These are phyloP conservation scores for Pollenia griseotomentosa DNA, from an alignment of 2,888 invertebrate genomes.

Conservation along the genomic window DNA sequence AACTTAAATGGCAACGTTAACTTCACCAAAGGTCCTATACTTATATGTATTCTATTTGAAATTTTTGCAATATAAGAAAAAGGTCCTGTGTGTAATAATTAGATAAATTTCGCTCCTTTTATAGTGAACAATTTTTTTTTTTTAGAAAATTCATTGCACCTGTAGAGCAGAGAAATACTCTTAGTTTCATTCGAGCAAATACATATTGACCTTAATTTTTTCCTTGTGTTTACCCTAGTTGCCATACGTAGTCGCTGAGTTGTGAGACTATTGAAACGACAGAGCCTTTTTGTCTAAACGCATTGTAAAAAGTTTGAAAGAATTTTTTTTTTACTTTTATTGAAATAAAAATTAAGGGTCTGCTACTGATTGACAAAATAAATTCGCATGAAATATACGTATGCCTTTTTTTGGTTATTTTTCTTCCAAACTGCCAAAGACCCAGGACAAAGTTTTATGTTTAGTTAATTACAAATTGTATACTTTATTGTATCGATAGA, in stretches of 20 bases:
- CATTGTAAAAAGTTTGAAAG: too few species aligned
- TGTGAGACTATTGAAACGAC: background rate
- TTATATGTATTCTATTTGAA: background rate
- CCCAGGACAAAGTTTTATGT: background rate
- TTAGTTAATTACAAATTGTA: background rate
- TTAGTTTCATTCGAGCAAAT: constrained; percentile 40
- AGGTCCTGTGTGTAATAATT: constrained; percentile 17
- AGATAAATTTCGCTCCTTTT: background rate
- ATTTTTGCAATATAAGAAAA: constrained; percentile 18
- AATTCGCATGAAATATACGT: constrained; percentile 1
- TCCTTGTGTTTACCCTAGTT: background rate
- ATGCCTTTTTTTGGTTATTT: background rate
- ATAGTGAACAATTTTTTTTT: background rate
- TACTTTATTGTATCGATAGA: background rate
- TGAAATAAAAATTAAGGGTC: background rate
- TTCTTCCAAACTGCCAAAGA: background rate
- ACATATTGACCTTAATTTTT: constrained; percentile 56
- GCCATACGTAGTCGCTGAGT: background rate
- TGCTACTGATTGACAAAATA: constrained; percentile 6
- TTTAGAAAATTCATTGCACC: constrained; percentile 23
- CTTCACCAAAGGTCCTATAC: too few species aligned
- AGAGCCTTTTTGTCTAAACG: too few species aligned
- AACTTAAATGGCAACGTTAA: too few species aligned
- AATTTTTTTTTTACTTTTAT: background rate
- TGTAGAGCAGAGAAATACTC: background rate